Evolutionary conservation across 2,888 invertebrate species (phyloP), one percentile per base, ranked within the genome.

Genomic region (Bimastos eiseni): DNA sequence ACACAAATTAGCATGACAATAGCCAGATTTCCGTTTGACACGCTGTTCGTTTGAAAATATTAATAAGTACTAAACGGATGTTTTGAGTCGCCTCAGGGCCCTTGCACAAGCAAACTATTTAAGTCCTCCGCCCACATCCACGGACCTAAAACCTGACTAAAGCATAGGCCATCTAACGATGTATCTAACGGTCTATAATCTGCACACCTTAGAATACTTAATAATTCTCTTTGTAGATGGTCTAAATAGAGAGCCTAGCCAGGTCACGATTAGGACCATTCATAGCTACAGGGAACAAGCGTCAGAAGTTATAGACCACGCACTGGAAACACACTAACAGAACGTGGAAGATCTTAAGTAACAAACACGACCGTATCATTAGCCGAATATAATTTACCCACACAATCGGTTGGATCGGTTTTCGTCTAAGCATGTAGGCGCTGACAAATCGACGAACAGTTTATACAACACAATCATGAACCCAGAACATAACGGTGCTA

Each of bases 31-130:
- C 70, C 4, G 30, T 70, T n/a, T 70, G 70, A 70, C 70, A 70
- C 70, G 70, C 6, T n/a, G 70, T n/a, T 70, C 70, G n/a, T n/a
- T 30, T 70, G n/a, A 30, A 70, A 70, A 30, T 70, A 70, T 70
- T 70, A 70, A 70, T 70, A 70, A 70, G n/a, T n/a, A 70, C 70
- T 70, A 70, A 70, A 70, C n/a, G 70, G 70, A n/a, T n/a, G n/a
- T 70, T 70, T n/a, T 70, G 70, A n/a, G n/a, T 70, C n/a, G 70
- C 30, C n/a, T 70, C n/a, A 24, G 13, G 49, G 24, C 24, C 21
- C n/a, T 49, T 49, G 24, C 49, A 24, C 24, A 8, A 70, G n/a
- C n/a, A 13, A 70, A n/a, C 70, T n/a, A 70, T 30, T 70, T 6
- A 70, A 70, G 70, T 30, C n/a, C n/a, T n/a, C 30, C 30, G 70